Evolutionary conservation across 2,888 invertebrate species (phyloP).

Genomic region (Ypsolopha scabrella): DNA sequence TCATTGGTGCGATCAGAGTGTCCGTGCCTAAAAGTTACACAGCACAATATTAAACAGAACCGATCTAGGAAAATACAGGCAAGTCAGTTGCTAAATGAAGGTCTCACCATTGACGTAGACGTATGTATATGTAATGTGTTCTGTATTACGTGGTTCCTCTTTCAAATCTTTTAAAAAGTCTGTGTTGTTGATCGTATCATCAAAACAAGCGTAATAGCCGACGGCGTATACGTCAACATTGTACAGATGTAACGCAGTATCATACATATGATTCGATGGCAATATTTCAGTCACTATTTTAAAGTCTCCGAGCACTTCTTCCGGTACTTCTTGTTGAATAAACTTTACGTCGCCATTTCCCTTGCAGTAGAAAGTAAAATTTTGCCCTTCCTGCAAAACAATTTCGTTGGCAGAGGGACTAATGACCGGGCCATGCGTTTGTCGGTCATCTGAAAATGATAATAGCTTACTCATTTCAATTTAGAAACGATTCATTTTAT

Average conservation of each 20-base stretch:
- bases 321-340: slow-evolving; percentile 43
- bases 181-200: slow-evolving; percentile 35
- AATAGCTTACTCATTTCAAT: slow-evolving; percentile 10
- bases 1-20: slow-evolving; percentile 51
- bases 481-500: slow-evolving; percentile 2
- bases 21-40: slow-evolving; percentile 49
- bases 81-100: neutral
- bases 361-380: slow-evolving; percentile 45
- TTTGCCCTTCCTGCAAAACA: slow-evolving; percentile 46
- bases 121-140: slow-evolving; percentile 47
- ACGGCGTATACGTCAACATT: slow-evolving; percentile 57
- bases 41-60: slow-evolving; percentile 16
- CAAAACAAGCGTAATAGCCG: slow-evolving; percentile 69
- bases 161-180: slow-evolving; percentile 31
- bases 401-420: slow-evolving; percentile 38
- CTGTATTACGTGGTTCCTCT: slow-evolving; percentile 43
- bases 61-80: neutral
- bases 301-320: slow-evolving; percentile 33
- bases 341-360: slow-evolving; percentile 34
- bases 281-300: slow-evolving; percentile 14
- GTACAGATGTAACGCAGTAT: slow-evolving; percentile 50
- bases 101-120: slow-evolving; percentile 59
- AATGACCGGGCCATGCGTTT: slow-evolving; percentile 40
- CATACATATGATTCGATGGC: slow-evolving; percentile 37
- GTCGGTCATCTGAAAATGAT: slow-evolving; percentile 50